Evolutionary conservation across 2,113 vertebrate genomes (phyloP).

Genomic region (Ptilorrhoa leucosticta): DNA sequence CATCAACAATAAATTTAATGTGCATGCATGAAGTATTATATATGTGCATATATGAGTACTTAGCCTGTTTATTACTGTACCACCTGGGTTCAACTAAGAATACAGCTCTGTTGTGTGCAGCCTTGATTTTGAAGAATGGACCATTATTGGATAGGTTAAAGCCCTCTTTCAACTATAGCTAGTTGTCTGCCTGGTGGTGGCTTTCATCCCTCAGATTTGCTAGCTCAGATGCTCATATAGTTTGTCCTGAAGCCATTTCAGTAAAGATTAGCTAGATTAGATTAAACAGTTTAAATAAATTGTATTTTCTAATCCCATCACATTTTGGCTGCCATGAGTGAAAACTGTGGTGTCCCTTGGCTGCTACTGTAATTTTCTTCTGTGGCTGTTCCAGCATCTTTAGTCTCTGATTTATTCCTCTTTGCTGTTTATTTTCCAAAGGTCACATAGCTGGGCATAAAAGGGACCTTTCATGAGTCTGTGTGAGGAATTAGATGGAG

Average conservation of each 20-base stretch:
- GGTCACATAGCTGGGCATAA: slow-evolving; percentile 34
- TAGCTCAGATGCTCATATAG: not conserved
- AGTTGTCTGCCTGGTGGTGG: not conserved
- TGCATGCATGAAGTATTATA: not conserved
- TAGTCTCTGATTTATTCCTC: slow-evolving; percentile 28
- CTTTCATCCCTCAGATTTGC: not conserved
- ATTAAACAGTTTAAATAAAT: not conserved
- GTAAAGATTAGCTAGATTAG: not conserved
- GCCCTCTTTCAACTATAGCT: not conserved
- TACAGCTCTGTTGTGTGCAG: not conserved
- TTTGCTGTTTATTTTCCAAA: slow-evolving; percentile 39
- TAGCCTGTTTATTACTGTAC: not conserved
- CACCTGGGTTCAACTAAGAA: not conserved
- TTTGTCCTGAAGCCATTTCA: not conserved
- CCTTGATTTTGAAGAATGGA: not conserved
- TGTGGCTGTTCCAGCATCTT: slow-evolving; percentile 1
- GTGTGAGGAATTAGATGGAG: not conserved
- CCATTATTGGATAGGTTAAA: not conserved
- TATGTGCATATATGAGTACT: not conserved
- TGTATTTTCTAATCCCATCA: not conserved
- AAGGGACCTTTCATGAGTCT: slow-evolving; percentile 13
- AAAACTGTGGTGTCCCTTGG: not conserved
- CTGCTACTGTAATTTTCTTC: slow-evolving; percentile 32
- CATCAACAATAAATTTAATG: not conserved
- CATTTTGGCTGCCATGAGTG: not conserved